These are phyloP conservation scores for Tridacna crocea DNA, from an alignment of 2,888 invertebrate genomes.

Conservation along the genomic window DNA sequence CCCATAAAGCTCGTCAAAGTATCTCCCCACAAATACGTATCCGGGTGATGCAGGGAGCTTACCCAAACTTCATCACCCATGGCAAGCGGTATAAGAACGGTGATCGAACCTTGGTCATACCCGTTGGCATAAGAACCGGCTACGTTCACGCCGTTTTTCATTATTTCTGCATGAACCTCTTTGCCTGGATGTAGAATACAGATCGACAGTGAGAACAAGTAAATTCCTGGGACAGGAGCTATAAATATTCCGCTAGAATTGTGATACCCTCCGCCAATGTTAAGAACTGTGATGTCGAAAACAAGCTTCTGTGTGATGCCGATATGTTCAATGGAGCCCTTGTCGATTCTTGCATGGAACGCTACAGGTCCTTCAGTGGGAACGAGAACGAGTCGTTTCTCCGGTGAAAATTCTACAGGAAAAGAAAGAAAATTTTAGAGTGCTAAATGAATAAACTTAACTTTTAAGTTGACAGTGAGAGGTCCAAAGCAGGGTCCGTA, in stretches of 20 bases:
- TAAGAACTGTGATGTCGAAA: slow-evolving; percentile 16
- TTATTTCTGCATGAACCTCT: slow-evolving; percentile 1
- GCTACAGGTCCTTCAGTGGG: not conserved
- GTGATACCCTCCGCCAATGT: slow-evolving; percentile 11
- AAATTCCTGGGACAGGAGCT: slow-evolving; percentile 8
- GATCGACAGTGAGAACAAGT: slow-evolving; percentile 13
- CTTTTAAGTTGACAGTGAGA: no score
- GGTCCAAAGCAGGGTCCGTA: no score
- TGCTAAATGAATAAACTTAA: no score
- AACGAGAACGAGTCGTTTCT: not conserved
- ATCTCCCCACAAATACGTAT: slow-evolving; percentile 12
- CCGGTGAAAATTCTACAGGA: no score
- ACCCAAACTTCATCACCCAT: slow-evolving; percentile 24
- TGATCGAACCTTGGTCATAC: slow-evolving; percentile 15
- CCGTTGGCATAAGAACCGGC: slow-evolving; percentile 13
- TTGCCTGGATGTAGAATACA: not conserved
- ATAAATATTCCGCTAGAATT: slow-evolving; percentile 1
- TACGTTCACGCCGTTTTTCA: slow-evolving; percentile 13
- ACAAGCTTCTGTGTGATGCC: slow-evolving; percentile 5
- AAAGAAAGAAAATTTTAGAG: no score
- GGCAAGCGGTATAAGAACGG: not conserved
- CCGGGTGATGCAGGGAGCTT: slow-evolving; percentile 1
- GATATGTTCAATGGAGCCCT: not conserved
- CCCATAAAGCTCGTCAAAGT: slow-evolving; percentile 17
- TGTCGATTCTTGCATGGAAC: slow-evolving; percentile 15